Conservation (phyloP, 2,888 invertebrate species). For the Xanthorhoe designata region DNA sequence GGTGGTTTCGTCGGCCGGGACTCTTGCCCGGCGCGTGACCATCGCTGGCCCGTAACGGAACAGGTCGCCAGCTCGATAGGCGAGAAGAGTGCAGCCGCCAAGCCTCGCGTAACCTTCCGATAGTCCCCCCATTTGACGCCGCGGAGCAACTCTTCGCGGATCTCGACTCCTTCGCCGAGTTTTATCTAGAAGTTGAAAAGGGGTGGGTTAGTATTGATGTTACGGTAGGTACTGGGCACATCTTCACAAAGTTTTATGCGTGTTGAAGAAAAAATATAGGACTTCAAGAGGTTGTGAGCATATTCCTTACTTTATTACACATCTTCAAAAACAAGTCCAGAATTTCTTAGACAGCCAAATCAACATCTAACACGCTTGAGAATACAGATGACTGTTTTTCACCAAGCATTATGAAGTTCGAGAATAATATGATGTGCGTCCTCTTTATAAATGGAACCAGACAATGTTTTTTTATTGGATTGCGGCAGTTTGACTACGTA, state of each 20-base stretch:
- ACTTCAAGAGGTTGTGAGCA: not conserved
- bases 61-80: constrained; percentile 90
- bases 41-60: constrained; percentile 91
- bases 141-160: constrained; percentile 89
- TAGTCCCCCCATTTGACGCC: constrained; percentile 92
- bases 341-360: not conserved
- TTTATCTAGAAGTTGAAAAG: constrained; percentile 84
- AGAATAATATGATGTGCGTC: not conserved
- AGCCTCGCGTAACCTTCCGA: constrained; percentile 89
- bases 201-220: not conserved
- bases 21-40: constrained; percentile 90
- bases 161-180: constrained; percentile 90
- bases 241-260: not conserved
- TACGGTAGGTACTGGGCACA: too few species aligned
- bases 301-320: not conserved
- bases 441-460: not conserved
- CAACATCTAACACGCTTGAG: not conserved
- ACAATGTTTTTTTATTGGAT: constrained; percentile 1
- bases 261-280: too few species aligned
- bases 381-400: not conserved
- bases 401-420: not conserved
- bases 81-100: constrained; percentile 90
- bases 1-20: constrained; percentile 91
- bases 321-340: not conserved
- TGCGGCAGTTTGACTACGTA: constrained; percentile 5